These are phyloP conservation scores for Pedetes capensis DNA, from an alignment of 2,113 vertebrate species.

Conservation along the genomic window DNA sequence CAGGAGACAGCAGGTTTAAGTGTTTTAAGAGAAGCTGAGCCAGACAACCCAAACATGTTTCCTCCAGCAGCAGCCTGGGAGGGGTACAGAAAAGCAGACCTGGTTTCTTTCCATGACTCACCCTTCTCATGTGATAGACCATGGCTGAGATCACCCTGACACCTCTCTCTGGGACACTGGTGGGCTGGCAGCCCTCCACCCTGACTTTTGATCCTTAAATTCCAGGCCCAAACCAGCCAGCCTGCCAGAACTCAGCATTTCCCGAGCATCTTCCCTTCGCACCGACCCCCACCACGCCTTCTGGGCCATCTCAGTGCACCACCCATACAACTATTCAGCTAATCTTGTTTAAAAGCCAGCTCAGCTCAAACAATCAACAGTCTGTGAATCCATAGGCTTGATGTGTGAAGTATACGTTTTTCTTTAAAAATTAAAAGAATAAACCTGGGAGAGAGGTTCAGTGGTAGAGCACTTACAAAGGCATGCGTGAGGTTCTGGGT, in stretches of 20 bases:
- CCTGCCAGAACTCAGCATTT: neutral
- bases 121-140: neutral
- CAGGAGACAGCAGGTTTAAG: conserved; percentile 72
- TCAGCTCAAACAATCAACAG: neutral
- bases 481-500: too few relatives aligned
- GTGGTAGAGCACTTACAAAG: too few relatives aligned
- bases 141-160: conserved; percentile 75
- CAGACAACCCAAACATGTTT: conserved; percentile 72
- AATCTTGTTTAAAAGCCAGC: neutral
- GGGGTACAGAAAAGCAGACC: conserved; percentile 54
- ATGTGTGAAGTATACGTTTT: neutral
- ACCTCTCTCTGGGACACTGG: conserved; percentile 88
- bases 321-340: neutral
- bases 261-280: neutral
- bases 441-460: too few relatives aligned
- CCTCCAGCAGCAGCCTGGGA: conserved; percentile 39
- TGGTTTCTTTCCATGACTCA: conserved; percentile 51
- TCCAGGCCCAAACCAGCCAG: neutral
- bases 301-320: neutral
- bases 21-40: conserved; percentile 73
- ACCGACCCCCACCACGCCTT: fast-evolving
- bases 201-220: neutral
- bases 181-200: neutral
- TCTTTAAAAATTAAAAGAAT: neutral
- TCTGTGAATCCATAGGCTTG: neutral